phyloP scores from a whole-genome alignment of 2,113 vertebrate genomes.

The Onychostoma macrolepis region DNA sequence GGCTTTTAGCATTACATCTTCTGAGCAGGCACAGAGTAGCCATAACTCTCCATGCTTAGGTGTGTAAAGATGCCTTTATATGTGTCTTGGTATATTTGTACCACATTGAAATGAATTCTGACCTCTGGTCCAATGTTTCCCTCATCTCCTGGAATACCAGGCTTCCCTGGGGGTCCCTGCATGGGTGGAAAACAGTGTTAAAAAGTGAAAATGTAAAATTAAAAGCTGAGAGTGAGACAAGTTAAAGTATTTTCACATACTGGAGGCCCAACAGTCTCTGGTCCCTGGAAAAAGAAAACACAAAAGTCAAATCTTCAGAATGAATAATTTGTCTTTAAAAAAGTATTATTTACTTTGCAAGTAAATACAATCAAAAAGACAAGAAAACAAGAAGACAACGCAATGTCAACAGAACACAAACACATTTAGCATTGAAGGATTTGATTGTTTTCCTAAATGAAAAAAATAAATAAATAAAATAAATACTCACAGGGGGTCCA shows the following conservation, averaged over 20 bases:
- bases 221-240: neutral
- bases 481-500: conserved; percentile 75
- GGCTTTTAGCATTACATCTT: too few relatives aligned
- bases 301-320: neutral
- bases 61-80: neutral
- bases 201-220: neutral
- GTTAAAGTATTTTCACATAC: conserved; percentile 66
- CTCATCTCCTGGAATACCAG: conserved; percentile 77
- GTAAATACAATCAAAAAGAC: neutral
- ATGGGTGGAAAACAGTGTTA: conserved; percentile 6
- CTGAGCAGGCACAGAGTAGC: neutral
- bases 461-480: too few relatives aligned
- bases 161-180: conserved; percentile 78
- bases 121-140: conserved; percentile 83
- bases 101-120: conserved; percentile 16
- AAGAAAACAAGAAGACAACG: neutral
- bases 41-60: neutral
- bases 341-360: neutral
- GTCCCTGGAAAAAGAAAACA: conserved; percentile 65
- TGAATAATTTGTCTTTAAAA: neutral
- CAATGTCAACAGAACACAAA: neutral
- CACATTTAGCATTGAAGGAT: neutral
- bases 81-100: neutral
- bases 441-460: neutral
- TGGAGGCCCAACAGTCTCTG: conserved; percentile 71